Evolutionary conservation across 1,140 invertebrate genomes (phyloP), one percentile per base, ranked within the genome.

Genomic region (Halyomorpha halys): DNA sequence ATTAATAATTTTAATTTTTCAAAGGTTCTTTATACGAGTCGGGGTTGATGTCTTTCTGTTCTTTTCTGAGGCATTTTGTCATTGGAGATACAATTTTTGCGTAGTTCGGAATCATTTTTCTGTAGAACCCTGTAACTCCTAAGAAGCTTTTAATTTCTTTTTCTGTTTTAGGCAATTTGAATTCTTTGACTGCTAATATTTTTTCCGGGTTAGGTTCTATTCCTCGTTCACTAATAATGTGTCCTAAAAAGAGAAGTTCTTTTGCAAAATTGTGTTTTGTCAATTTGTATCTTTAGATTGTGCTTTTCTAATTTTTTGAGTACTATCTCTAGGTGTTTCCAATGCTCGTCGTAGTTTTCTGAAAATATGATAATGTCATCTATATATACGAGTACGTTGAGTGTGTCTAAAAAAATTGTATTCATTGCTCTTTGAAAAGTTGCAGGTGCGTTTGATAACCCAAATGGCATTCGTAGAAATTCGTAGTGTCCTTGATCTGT

Each of bases 331-430:
- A 75, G 54, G 44, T 69, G 69, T 27, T 19, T 0, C 6, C 69
- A 53, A 62, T 78, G 76, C 54, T 75, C 69, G 30, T 75, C 66
- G 44, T 74, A 70, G 14, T 64, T 71, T n/a, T 69, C 61, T 1
- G 67, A 67, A 59, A 67, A 73, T 13, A 77, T 67, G 0, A 78
- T 68, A 0, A 79, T 72, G 62, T 80, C 77, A 69, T 80, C 78
- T 6, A 79, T 54, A 67, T 78, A 79, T 8, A 76, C 70, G 59
- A 64, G 56, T 14, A 62, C 49, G 8, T 44, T 54, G 44, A 19
- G 34, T 9, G 16, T 44, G 21, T 61, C 44, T 4, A 19, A 51
- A 0, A 54, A 19, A 1, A 71, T 68, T n/a, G 62, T 67, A 63
- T 74, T 72, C 73, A 76, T 76, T 21, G 70, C 63, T 59, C 65